phyloP scores from a whole-genome alignment of 2,888 invertebrate species.

The Keiferia lycopersicella region DNA sequence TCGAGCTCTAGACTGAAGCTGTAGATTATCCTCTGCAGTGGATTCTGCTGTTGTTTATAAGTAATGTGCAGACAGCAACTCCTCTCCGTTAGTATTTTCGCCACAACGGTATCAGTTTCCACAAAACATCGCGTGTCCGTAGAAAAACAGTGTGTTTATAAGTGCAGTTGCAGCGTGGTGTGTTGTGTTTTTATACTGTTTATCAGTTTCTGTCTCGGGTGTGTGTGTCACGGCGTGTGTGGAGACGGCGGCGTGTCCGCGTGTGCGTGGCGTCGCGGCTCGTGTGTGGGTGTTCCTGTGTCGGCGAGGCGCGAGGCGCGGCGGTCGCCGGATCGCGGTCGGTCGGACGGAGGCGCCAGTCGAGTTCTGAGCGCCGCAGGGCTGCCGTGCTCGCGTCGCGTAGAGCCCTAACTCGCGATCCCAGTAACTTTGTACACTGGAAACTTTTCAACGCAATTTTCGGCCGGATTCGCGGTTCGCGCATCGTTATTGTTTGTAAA shows the following conservation, averaged over 20 bases:
- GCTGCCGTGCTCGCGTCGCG: conserved; percentile 66
- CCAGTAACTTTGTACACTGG: conserved; percentile 76
- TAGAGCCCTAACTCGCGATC: conserved; percentile 69
- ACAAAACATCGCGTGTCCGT: conserved; percentile 19
- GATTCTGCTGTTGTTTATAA: background rate
- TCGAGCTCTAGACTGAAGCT: background rate
- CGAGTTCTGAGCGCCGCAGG: conserved; percentile 69
- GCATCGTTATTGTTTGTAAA: conserved; percentile 52
- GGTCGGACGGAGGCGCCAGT: conserved; percentile 62
- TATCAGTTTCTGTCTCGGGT: conserved; percentile 63
- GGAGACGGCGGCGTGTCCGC: conserved; percentile 38
- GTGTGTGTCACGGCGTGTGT: conserved; percentile 45
- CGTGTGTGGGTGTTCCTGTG: conserved; percentile 66
- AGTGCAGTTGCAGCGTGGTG: conserved; percentile 69
- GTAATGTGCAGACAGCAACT: background rate
- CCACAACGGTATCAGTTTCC: conserved; percentile 23
- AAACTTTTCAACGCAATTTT: conserved; percentile 75
- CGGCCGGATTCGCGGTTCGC: conserved; percentile 54
- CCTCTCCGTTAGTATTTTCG: conserved; percentile 1
- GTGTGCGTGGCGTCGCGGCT: conserved; percentile 43
- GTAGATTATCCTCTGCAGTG: background rate
- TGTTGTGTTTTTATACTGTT: conserved; percentile 73
- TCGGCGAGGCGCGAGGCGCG: conserved; percentile 59
- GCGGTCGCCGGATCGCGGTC: conserved; percentile 46
- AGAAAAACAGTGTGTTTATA: conserved; percentile 53